phyloP scores from a whole-genome alignment of 2,888 invertebrate genomes.

The Pherbina coryleti region DNA sequence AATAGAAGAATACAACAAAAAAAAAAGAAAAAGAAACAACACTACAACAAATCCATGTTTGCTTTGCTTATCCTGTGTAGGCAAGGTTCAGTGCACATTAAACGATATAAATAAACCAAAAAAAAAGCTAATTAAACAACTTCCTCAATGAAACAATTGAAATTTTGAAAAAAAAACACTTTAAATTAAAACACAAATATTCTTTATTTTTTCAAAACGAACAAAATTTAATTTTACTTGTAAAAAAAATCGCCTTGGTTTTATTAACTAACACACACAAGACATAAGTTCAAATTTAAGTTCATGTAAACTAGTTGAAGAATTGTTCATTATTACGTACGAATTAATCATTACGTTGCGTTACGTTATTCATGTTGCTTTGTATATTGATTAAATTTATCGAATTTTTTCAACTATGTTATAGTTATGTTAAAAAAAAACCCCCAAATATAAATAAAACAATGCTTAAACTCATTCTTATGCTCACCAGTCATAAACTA shows the following conservation, averaged over 20 bases:
- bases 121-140: conserved; percentile 36
- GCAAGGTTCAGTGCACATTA: conserved; percentile 59
- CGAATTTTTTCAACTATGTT: conserved; percentile 1
- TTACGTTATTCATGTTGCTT: not conserved
- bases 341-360: conserved; percentile 37
- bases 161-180: not conserved
- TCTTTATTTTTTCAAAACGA: not conserved
- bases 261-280: not conserved
- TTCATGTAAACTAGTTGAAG: too few species aligned
- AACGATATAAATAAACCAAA: conserved; percentile 20
- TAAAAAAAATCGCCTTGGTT: conserved; percentile 11
- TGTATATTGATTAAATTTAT: not conserved
- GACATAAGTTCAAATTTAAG: too few species aligned
- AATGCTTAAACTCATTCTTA: conserved; percentile 4
- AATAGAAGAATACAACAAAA: conserved; percentile 23
- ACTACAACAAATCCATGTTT: conserved; percentile 42
- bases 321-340: conserved; percentile 32
- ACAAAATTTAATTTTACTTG: conserved; percentile 8
- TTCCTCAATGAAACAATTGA: conserved; percentile 27
- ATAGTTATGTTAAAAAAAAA: not conserved
- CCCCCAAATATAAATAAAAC: not conserved
- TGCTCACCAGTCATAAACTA: conserved; percentile 6
- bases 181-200: not conserved
- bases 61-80: conserved; percentile 55
- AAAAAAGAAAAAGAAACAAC: conserved; percentile 29